Evolutionary conservation across 2,888 invertebrate genomes (phyloP), one percentile per base, ranked within the genome.

Genomic region (Proisotoma minuta): DNA sequence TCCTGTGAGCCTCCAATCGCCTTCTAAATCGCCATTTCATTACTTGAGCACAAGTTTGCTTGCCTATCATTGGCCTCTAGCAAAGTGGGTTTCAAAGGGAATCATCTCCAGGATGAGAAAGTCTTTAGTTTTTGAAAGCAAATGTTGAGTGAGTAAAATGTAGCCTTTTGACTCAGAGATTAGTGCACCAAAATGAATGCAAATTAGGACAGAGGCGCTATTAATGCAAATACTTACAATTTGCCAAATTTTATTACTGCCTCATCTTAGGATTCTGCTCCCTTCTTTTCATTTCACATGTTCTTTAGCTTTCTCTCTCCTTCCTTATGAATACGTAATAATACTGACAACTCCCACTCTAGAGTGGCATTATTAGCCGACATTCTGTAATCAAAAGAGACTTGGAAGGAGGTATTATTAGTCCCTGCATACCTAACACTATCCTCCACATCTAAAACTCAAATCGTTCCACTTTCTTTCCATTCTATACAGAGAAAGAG

Each of bases 171-270:
- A 57, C 59, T 54, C 47, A 64, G 59, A 62, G 64, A 69, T 66
- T 69, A 68, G 62, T 62, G 50, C 47, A 51, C 56, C 56, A 59
- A 57, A 69, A 69, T 66, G 66, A 66, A 69, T 69, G 69, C 63
- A 66, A 69, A 66, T 69, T 56, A 69, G 66, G 50, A 59, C 48
- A 57, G 63, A 60, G 57, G n/a, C 43, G 56, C 69, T 61, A 69
- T 66, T 69, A 66, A 69, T 69, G 65, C 66, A 69, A 69, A 69
- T 66, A 63, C 63, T 59, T 62, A 53, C 66, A 66, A 43, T 65
- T 65, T 62, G 63, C 66, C 65, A 63, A 69, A 66, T 63, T 66
- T 66, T 66, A 62, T 62, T 62, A 62, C 58, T 28, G 43, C 15
- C 24, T 20, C 52, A 52, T 8, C 28, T 20, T 27, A 18, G 28